Conservation (phyloP, 2,888 invertebrate genomes). For the Drosophila multiciliata region DNA sequence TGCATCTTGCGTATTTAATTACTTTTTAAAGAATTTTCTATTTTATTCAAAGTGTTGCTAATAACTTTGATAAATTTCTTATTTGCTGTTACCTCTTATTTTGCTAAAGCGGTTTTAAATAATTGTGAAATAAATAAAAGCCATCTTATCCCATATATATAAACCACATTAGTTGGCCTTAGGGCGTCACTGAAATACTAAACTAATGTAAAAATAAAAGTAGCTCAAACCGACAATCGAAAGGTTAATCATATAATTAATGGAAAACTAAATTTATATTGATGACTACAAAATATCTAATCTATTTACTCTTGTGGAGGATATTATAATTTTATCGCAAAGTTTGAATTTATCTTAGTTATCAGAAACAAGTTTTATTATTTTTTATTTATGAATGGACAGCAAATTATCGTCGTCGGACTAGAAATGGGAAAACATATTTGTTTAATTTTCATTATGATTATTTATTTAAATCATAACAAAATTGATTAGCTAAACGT, state of each 20-base stretch:
- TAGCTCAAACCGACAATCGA: background rate
- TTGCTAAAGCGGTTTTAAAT: background rate
- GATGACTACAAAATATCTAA: background rate
- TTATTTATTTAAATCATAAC: background rate
- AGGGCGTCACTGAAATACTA: background rate
- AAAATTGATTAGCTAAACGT: background rate
- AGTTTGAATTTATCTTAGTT: background rate
- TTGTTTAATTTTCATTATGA: background rate
- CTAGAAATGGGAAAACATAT: too few relatives aligned
- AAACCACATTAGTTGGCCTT: background rate
- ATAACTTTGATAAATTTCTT: background rate
- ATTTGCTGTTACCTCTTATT: background rate
- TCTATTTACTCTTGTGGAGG: background rate
- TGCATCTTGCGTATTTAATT: background rate
- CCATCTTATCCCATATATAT: background rate
- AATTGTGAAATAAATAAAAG: background rate
- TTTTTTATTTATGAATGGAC: background rate
- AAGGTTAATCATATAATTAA: background rate
- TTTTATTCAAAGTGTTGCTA: background rate
- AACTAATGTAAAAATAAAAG: constrained; percentile 9
- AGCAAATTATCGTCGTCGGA: background rate
- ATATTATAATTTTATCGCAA: background rate
- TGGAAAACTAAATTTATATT: background rate
- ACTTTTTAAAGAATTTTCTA: background rate
- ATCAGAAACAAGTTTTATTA: background rate